Evolutionary conservation across 2,797 vertebrate genomes (phyloP), one percentile per base, ranked within the genome.

Genomic region (Cryptoprocta ferox): DNA sequence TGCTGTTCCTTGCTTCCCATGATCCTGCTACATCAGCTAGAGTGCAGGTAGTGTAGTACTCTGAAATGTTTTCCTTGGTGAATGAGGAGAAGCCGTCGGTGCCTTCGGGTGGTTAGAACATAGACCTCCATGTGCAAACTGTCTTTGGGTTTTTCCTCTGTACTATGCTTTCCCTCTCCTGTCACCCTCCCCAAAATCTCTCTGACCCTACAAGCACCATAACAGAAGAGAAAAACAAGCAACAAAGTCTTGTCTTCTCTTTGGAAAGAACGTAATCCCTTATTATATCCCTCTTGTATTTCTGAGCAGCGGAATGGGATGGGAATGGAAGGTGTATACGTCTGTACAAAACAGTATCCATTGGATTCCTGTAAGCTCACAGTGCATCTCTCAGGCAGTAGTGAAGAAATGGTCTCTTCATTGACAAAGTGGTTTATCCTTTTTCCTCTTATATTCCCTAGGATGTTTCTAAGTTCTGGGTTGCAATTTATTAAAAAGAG

Each of bases 381-480:
- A 13, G 19, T 91, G 66, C 11, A 21, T 59, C 65, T 95, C 48
- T 24, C 35, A 80, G 24, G 75, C 4, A 76, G 7, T 53, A 66
- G 35, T 71, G 7, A 92, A 79, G n/a, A 79, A 63, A 32, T 45
- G 26, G 35, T 30, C 6, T 84, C 13, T 93, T 63, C 80, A 19
- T 53, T 66, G 82, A 26, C 14, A 5, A 63, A 21, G 12, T 56
- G 78, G n/a, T 59, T 80, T 73, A 45, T 79, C 39, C 45, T 24
- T 65, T 84, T 80, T 95, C 35, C 18, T 89, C 11, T 91, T 63
- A 37, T 19, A 39, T 95, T 65, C 3, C 32, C 4, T 95, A 59
- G 35, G 53, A n/a, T 91, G 70, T 96, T 92, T 86, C 39, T 85
- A 35, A 89, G 75, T 50, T 91, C 81, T 81, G 63, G 12, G 35